phyloP scores from a whole-genome alignment of 2,797 vertebrate species.

The Allochrocebus solatus region DNA sequence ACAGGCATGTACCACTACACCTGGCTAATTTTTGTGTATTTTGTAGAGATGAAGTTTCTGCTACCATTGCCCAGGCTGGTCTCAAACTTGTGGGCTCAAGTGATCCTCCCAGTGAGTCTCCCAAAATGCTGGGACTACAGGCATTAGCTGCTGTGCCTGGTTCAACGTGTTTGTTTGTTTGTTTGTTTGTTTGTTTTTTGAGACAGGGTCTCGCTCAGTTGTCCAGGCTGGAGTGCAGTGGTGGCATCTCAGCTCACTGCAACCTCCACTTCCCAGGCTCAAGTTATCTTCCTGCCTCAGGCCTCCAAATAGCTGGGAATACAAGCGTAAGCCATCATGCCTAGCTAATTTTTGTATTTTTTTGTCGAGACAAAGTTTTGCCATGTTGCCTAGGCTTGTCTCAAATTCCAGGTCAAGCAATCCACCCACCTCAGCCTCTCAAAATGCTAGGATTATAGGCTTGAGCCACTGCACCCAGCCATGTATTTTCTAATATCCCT shows the following conservation, averaged over 20 bases:
- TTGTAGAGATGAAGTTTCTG: neutral
- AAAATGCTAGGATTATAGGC: neutral
- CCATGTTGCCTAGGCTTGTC: neutral
- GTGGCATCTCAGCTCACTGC: neutral
- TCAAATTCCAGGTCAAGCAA: neutral
- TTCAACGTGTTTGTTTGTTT: neutral
- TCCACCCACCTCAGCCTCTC: neutral
- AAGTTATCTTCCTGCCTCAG: neutral
- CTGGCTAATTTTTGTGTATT: neutral
- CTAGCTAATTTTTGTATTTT: neutral
- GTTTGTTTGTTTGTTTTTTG: neutral
- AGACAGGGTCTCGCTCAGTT: neutral
- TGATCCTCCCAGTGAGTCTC: neutral
- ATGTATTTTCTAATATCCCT: slow-evolving; percentile 14
- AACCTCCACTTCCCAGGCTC: neutral
- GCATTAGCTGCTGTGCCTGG: neutral
- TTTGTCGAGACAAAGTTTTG: neutral
- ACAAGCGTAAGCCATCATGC: neutral
- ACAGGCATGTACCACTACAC: neutral
- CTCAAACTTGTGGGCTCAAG: neutral
- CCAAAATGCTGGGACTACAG: neutral
- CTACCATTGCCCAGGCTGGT: too few species aligned
- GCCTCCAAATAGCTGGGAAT: neutral
- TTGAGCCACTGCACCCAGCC: neutral
- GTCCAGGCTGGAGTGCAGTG: neutral